Evolutionary conservation across 1,140 invertebrate genomes (phyloP), one percentile per base, ranked within the genome.

Genomic region (Cheumatopsyche charites): DNA sequence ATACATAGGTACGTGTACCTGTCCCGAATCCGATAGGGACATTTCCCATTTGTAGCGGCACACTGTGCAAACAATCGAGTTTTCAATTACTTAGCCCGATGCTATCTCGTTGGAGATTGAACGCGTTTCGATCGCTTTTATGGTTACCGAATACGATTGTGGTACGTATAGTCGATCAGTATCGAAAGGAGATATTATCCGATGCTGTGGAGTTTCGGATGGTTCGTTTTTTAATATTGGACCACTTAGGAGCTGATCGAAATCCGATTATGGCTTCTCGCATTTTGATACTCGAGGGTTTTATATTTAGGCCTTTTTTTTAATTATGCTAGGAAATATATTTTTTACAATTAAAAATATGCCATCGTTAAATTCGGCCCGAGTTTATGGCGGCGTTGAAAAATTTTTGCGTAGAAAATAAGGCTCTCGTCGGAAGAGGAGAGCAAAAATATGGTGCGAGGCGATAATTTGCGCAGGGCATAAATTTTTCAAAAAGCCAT

Each of bases 401-500:
- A 9, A 36, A 36, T 36, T 36, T 36, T 36, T 36, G 29, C 29
- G 29, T 36, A 36, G 9, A 9, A 36, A 36, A 36, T 9, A 9
- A 36, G 29, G 3, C 29, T 36, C 29, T n/a, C n/a, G 3, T 36
- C 9, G 3, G 29, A 36, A 3, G 29, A 9, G 29, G 29, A 36
- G 29, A 9, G 29, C 29, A 36, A 36, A 36, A 36, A 36, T 36
- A 36, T 36, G 29, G 29, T 41, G 66, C 61, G 45, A 25, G 67
- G 55, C 23, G 45, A 43, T 47, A 36, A 13, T 36, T 68, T 36
- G 66, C 63, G 45, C 58, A 43, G 26, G 70, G 73, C 67, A 71
- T 74, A 71, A 71, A 74, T 74, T 74, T 65, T 19, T 70, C 71
- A 71, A 71, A 67, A 72, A 49, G 66, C 73, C 70, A 69, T 71